phyloP scores from a whole-genome alignment of 1,140 invertebrate species.

The Drosophila aff. region DNA sequence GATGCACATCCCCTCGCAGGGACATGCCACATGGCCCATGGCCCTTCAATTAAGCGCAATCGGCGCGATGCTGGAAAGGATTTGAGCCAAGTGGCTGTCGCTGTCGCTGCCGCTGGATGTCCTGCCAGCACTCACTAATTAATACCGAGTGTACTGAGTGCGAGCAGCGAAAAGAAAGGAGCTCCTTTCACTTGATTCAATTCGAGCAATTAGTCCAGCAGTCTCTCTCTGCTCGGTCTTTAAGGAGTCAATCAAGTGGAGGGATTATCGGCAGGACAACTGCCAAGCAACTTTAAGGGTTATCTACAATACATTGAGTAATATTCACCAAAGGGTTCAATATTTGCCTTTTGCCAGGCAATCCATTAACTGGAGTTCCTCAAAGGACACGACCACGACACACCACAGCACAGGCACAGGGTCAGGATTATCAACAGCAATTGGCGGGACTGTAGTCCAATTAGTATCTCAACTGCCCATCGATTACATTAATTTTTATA shows the following conservation, averaged over 20 bases:
- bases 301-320: not conserved
- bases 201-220: conserved; percentile 26
- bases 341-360: conserved; percentile 1
- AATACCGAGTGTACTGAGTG: conserved; percentile 17
- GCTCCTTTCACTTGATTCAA: conserved; percentile 22
- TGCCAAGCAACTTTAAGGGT: not conserved
- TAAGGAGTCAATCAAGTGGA: not conserved
- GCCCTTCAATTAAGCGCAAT: conserved; percentile 7
- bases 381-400: not conserved
- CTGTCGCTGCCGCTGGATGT: conserved; percentile 4
- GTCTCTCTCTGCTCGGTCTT: not conserved
- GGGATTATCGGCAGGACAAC: conserved; percentile 8
- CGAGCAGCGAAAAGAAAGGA: conserved; percentile 8
- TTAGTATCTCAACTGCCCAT: conserved; percentile 38
- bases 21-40: not conserved
- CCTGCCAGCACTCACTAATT: conserved; percentile 32
- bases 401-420: no score
- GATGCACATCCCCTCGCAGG: no score
- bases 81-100: conserved; percentile 19
- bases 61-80: conserved; percentile 18
- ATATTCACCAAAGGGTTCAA: not conserved
- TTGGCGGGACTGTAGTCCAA: conserved; percentile 24
- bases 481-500: conserved; percentile 49
- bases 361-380: conserved; percentile 7
- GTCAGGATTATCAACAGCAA: conserved; percentile 17